Conservation (phyloP, 1,140 invertebrate species). For the Euura saliciscinereae region DNA sequence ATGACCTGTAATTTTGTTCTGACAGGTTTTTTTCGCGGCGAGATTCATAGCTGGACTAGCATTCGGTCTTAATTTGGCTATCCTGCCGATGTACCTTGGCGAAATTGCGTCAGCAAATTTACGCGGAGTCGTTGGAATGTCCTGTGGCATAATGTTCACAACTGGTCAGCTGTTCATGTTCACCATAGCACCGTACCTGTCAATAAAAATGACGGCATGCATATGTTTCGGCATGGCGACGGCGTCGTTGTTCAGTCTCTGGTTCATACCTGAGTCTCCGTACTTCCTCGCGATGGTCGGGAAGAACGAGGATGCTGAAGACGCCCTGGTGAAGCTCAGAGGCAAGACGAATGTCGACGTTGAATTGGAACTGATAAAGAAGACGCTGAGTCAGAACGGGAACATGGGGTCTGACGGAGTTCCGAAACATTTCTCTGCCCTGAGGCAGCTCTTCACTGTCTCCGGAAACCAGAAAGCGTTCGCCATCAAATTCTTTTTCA, state of each 20-base stretch:
- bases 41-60: constrained; percentile 66
- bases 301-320: constrained; percentile 29
- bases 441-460: constrained; percentile 58
- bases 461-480: constrained; percentile 68
- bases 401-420: constrained; percentile 60
- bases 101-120: constrained; percentile 68
- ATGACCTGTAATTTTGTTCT: not conserved
- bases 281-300: constrained; percentile 31
- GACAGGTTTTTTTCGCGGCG: constrained; percentile 30
- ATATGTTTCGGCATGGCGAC: constrained; percentile 42
- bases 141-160: constrained; percentile 63
- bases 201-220: constrained; percentile 32
- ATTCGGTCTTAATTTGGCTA: constrained; percentile 67
- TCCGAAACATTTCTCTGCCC: constrained; percentile 43
- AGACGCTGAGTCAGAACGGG: constrained; percentile 58
- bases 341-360: constrained; percentile 40
- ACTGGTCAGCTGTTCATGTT: constrained; percentile 58
- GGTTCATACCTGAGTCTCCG: constrained; percentile 62
- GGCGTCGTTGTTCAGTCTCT: constrained; percentile 46
- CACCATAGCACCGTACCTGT: constrained; percentile 41
- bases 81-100: constrained; percentile 67
- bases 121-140: constrained; percentile 66
- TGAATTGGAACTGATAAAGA: constrained; percentile 46
- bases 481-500: constrained; percentile 66
- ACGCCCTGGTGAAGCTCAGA: constrained; percentile 28